Evolutionary conservation across 2,113 vertebrate genomes (phyloP).

Genomic region (Salvelinus namaycush): DNA sequence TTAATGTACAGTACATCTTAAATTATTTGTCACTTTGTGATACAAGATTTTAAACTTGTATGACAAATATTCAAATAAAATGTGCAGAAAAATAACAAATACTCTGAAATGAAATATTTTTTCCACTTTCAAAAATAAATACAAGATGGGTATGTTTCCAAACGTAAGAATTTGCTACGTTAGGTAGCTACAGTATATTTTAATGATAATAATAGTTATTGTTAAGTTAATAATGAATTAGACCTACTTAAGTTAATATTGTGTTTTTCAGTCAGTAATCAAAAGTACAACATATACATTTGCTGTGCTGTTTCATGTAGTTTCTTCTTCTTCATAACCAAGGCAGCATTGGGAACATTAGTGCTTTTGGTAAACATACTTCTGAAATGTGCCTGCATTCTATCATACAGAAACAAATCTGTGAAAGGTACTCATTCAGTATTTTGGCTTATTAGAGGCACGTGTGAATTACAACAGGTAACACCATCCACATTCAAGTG

Average conservation of each 20-base stretch:
- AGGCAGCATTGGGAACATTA: conserved; percentile 4
- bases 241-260: neutral
- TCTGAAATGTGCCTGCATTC: neutral
- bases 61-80: conserved; percentile 11
- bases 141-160: conserved; percentile 28
- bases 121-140: conserved; percentile 14
- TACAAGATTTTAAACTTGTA: conserved; percentile 13
- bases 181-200: neutral
- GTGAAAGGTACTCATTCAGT: conserved; percentile 4
- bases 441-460: conserved; percentile 10
- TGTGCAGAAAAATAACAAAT: too few species aligned
- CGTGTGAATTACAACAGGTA: conserved; percentile 14
- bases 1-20: conserved; percentile 1
- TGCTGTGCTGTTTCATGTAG: neutral
- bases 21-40: neutral
- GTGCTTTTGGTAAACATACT: neutral
- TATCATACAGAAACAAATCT: conserved; percentile 9
- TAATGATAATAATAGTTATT: neutral
- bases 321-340: neutral
- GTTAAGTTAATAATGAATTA: neutral
- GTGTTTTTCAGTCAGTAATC: neutral
- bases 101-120: too few species aligned
- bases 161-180: conserved; percentile 21
- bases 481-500: too few species aligned
- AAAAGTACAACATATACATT: neutral